Conservation (phyloP, 2,113 vertebrate genomes). For the Heteronetta atricapilla region DNA sequence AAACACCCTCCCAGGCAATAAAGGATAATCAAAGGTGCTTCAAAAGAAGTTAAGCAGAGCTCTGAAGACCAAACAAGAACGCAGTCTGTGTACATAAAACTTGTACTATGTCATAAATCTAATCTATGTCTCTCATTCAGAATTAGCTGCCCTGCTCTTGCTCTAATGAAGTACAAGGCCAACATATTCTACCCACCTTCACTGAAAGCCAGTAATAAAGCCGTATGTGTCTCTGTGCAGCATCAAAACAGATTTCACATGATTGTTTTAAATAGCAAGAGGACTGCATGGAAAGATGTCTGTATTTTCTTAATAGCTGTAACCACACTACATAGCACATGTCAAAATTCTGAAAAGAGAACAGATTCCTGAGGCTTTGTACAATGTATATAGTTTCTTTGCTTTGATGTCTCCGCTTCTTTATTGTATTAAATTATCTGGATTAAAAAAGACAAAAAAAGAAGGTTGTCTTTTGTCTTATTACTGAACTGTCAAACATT, state of each 20-base stretch:
- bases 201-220: conserved; percentile 29
- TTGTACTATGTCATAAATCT: conserved; percentile 25
- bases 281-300: conserved; percentile 55
- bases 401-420: conserved; percentile 77
- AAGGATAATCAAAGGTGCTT: neutral
- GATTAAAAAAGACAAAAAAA: conserved; percentile 20
- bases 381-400: conserved; percentile 69
- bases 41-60: conserved; percentile 46
- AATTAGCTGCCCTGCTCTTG: neutral
- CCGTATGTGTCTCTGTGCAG: conserved; percentile 35
- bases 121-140: neutral
- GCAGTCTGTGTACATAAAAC: neutral
- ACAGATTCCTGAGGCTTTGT: conserved; percentile 73
- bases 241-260: conserved; percentile 66
- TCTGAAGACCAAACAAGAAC: neutral
- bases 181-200: conserved; percentile 15
- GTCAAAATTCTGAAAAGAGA: conserved; percentile 78
- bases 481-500: conserved; percentile 76
- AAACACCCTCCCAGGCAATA: conserved; percentile 22
- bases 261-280: conserved; percentile 57
- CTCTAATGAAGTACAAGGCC: neutral
- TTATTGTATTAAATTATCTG: conserved; percentile 75
- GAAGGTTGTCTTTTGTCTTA: conserved; percentile 65
- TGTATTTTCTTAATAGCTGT: conserved; percentile 71
- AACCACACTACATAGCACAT: conserved; percentile 67